These are phyloP conservation scores for Tenthredo amoena DNA, from an alignment of 2,888 invertebrate species.

Conservation along the genomic window DNA sequence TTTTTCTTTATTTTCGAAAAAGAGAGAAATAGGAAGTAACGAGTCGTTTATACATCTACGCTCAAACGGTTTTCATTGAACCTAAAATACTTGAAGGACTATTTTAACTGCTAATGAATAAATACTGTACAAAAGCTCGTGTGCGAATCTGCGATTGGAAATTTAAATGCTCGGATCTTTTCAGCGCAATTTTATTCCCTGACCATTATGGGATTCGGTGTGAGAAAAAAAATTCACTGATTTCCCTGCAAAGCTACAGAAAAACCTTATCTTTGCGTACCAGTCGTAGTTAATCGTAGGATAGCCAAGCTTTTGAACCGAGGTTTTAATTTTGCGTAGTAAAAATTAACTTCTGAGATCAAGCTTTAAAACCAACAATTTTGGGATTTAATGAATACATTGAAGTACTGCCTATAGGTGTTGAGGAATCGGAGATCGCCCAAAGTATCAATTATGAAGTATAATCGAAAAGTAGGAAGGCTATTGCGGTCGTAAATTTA, in stretches of 20 bases:
- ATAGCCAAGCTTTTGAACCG: neutral
- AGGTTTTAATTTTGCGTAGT: neutral
- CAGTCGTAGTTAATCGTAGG: neutral
- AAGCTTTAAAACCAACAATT: neutral
- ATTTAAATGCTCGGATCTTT: neutral
- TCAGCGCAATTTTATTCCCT: neutral
- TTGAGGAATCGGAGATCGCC: neutral
- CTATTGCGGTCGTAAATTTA: neutral
- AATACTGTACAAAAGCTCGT: neutral
- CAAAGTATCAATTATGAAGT: neutral
- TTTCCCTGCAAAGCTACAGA: neutral
- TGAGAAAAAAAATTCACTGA: neutral
- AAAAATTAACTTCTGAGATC: neutral
- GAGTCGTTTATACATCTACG: neutral
- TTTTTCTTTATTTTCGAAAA: neutral
- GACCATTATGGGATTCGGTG: neutral
- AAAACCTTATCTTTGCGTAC: neutral
- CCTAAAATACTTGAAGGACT: neutral
- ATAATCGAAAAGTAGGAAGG: neutral
- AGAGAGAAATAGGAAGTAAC: neutral
- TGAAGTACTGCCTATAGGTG: neutral
- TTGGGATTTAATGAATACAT: neutral
- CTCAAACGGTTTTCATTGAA: neutral
- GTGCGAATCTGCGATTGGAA: neutral
- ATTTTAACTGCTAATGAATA: constrained; percentile 19